Evolutionary conservation across 2,113 vertebrate species (phyloP).

Genomic region (Microcebus lehilahytsara): DNA sequence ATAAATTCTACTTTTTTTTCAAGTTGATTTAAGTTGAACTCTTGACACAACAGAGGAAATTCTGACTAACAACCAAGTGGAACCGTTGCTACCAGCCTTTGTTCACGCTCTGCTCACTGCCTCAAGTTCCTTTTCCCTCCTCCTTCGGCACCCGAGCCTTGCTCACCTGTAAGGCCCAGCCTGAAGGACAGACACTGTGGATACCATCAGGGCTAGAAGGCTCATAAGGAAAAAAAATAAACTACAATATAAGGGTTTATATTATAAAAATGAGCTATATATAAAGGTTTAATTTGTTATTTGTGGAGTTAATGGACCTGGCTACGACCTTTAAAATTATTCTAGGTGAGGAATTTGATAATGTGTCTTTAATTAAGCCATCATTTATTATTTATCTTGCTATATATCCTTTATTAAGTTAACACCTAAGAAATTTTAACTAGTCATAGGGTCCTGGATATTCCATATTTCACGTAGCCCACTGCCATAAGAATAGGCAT

Average conservation of each 20-base stretch:
- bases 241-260: neutral
- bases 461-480: neutral
- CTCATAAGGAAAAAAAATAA: neutral
- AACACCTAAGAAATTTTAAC: neutral
- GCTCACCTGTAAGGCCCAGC: neutral
- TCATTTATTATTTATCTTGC: neutral
- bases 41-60: neutral
- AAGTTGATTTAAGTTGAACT: neutral
- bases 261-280: neutral
- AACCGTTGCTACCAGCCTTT: neutral
- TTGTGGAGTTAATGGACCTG: neutral
- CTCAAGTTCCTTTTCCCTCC: neutral
- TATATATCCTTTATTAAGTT: neutral
- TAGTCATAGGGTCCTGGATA: neutral
- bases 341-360: neutral
- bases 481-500: neutral
- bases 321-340: neutral
- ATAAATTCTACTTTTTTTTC: neutral
- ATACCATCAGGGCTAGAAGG: neutral
- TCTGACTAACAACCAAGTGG: neutral
- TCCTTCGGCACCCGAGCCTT: neutral
- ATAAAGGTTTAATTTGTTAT: neutral
- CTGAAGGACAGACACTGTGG: neutral
- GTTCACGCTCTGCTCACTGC: neutral
- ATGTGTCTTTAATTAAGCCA: neutral